A percentile compares a stretch with the other conserved stretches of the same genome.
Conservation (phyloP, 2,113 vertebrate species). For the Myotis lucifugus region DNA sequence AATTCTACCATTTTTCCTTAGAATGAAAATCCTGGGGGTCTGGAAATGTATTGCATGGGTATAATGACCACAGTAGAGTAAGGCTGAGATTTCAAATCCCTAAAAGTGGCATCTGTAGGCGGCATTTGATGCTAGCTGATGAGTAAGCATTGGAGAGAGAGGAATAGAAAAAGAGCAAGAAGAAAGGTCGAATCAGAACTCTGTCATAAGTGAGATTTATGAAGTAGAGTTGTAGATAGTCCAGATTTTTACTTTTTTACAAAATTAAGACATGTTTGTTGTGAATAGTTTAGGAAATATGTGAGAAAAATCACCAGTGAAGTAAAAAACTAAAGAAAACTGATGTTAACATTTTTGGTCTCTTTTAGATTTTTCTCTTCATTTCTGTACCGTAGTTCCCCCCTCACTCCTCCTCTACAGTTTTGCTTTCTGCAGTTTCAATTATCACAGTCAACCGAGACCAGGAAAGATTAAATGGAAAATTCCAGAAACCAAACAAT, state of each 20-base stretch:
- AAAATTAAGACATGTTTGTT: neutral
- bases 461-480: neutral
- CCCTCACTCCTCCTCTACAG: neutral
- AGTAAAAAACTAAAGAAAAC: neutral
- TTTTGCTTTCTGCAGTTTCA: neutral
- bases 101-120: neutral
- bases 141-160: neutral
- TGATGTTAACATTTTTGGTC: neutral
- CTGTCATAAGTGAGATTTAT: neutral
- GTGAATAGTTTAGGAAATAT: neutral
- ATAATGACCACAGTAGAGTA: neutral
- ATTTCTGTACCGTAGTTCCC: neutral
- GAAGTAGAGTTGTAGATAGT: neutral
- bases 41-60: constrained; percentile 3
- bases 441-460: neutral
- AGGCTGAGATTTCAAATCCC: constrained; percentile 22
- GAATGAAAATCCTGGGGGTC: constrained; percentile 50
- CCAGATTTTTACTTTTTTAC: neutral
- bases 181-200: neutral
- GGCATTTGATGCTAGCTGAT: neutral
- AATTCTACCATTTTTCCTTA: constrained; percentile 53
- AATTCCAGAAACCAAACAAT: neutral
- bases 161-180: neutral
- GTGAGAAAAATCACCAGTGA: neutral
- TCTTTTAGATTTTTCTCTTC: constrained; percentile 3